phyloP scores from a whole-genome alignment of 2,113 vertebrate species.

The Stegostoma tigrinum region DNA sequence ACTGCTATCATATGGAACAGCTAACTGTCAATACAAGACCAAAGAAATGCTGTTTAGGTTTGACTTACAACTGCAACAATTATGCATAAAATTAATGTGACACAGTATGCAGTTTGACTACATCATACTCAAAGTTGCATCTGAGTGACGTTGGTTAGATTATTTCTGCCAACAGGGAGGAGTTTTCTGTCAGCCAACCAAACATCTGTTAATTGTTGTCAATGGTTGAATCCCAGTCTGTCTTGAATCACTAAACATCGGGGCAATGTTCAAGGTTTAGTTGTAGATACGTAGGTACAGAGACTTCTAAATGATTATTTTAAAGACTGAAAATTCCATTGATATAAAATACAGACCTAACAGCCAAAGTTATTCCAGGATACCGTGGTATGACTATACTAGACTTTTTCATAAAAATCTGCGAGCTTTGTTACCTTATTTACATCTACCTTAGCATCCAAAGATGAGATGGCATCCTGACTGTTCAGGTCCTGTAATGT shows the following conservation, averaged over 20 bases:
- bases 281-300: neutral
- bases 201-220: neutral
- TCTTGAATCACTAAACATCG: neutral
- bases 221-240: neutral
- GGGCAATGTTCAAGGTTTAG: neutral
- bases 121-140: neutral
- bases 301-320: neutral
- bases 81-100: neutral
- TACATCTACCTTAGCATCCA: neutral
- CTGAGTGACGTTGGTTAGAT: neutral
- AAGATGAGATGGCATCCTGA: neutral
- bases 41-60: neutral
- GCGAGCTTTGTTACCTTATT: neutral
- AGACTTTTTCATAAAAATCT: neutral
- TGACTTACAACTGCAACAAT: neutral
- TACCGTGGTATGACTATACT: neutral
- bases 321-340: neutral
- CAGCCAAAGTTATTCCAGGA: neutral
- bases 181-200: neutral
- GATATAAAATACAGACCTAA: neutral
- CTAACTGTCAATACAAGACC: neutral
- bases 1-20: too few species aligned
- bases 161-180: neutral
- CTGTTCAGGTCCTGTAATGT: neutral
- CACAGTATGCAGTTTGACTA: neutral